Evolutionary conservation across 2,113 vertebrate genomes (phyloP), one percentile per base, ranked within the genome.

Genomic region (Corynorhinus townsendii): DNA sequence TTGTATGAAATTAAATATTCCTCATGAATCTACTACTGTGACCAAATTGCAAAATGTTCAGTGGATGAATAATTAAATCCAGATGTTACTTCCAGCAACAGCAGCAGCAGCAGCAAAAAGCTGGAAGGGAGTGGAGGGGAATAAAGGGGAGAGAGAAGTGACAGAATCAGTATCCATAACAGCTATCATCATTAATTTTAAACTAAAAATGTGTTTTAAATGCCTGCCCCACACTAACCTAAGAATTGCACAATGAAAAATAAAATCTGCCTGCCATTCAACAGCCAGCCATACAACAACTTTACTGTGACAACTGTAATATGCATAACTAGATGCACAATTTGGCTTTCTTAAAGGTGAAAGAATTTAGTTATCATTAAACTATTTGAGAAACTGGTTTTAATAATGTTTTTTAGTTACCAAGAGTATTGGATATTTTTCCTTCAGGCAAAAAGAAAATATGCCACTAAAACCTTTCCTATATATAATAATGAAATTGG

Each of bases 391-490:
- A 98, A 98, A 97, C 82, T 93, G 87, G 64, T 96, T 98, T 98
- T 98, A 97, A 93, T 98, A 98, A 97, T 97, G 89, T 97, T 97
- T 96, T 97, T 97, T 97, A 94, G 86, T 97, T 98, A 98, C 98
- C 95, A 92, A 49, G 91, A 52, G 49, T 98, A 97, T 98, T 62
- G 0, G 97, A 62, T n/a, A 17, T 28, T 43, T 56, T 97, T 96
- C 95, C 98, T 98, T 97, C 96, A 90, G 97, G 97, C 97, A 97
- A 95, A 96, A 90, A 96, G 91, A 95, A 97, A 98, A 97, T 96
- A 75, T 7, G 75, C 96, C 97, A 94, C 97, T 97, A 89, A 98
- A 98, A 94, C 87, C 95, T 96, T 96, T 97, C 77, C 49, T 97
- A 77, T 96, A 15, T 83, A 59, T 96, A 96, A 97, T 98, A 98